A percentile compares a stretch with the other conserved stretches of the same genome.
phyloP scores from a whole-genome alignment of 2,888 invertebrate species.

The Platycheirus rosarum region DNA sequence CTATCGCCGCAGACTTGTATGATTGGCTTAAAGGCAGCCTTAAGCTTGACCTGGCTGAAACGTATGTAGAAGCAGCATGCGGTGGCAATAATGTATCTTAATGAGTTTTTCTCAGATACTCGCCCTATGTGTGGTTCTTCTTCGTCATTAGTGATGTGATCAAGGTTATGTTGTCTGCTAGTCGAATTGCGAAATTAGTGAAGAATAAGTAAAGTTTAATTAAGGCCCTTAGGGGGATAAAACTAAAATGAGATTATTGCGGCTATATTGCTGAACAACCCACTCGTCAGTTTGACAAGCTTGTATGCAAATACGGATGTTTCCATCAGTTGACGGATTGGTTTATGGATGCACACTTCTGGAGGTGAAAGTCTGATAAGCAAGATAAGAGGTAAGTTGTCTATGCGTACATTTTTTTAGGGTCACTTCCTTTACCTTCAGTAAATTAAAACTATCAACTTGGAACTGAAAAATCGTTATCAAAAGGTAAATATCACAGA shows the following conservation, averaged over 20 bases:
- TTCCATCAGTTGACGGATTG: not conserved
- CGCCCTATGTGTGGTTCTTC: constrained; percentile 12
- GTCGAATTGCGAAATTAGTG: constrained; percentile 41
- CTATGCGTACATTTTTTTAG: too few species aligned
- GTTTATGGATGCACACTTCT: constrained; percentile 1
- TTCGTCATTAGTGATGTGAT: constrained; percentile 39
- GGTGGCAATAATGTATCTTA: constrained; percentile 48
- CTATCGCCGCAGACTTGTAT: constrained; percentile 8
- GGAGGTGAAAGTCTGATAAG: constrained; percentile 9
- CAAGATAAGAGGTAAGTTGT: not conserved
- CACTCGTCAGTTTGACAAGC: not conserved
- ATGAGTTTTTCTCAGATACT: constrained; percentile 50
- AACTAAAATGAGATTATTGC: not conserved
- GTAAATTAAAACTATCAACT: too few species aligned
- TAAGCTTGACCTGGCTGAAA: constrained; percentile 64
- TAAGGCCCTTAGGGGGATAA: constrained; percentile 8
- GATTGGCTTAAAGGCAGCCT: constrained; percentile 53
- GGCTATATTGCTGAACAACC: not conserved
- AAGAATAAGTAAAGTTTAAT: not conserved
- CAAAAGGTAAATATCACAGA: too few species aligned
- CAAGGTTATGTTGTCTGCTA: constrained; percentile 20
- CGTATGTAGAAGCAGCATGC: constrained; percentile 28
- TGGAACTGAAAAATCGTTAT: too few species aligned
- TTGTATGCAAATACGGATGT: not conserved
- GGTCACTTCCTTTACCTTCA: too few species aligned